Evolutionary conservation across 2,888 invertebrate species (phyloP).

Genomic region (Parasteatoda lunata): DNA sequence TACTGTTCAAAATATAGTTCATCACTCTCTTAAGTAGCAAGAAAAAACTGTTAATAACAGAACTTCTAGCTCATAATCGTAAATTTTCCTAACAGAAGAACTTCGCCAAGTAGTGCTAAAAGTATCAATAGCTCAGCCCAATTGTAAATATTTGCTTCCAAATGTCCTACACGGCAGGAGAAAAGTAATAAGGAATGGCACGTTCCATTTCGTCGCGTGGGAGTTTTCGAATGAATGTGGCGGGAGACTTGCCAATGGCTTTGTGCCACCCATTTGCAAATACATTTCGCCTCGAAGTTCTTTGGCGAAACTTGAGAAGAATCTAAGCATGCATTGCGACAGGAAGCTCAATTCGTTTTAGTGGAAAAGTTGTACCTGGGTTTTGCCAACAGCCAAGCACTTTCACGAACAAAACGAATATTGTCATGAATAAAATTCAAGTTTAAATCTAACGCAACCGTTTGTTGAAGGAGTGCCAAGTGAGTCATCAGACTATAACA

Average conservation of each 20-base stretch:
- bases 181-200: not conserved
- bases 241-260: constrained; percentile 53
- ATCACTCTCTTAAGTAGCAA: too few relatives aligned
- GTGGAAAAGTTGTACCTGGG: not conserved
- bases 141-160: constrained; percentile 44
- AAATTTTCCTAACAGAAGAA: not conserved
- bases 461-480: constrained; percentile 21
- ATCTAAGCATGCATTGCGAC: constrained; percentile 19
- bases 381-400: not conserved
- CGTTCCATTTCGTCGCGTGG: constrained; percentile 34
- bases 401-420: constrained; percentile 18
- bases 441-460: constrained; percentile 22
- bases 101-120: not conserved
- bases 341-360: constrained; percentile 31
- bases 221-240: constrained; percentile 25
- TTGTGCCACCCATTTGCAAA: constrained; percentile 28
- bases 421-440: constrained; percentile 21
- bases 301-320: constrained; percentile 31
- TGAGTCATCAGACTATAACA: constrained; percentile 25
- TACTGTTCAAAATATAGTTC: too few relatives aligned
- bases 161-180: not conserved
- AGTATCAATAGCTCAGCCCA: constrained; percentile 16
- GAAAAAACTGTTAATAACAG: too few relatives aligned
- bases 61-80: not conserved
- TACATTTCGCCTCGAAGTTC: constrained; percentile 24